Evolutionary conservation across 2,113 vertebrate genomes (phyloP).

Genomic region (Neotoma lepida): DNA sequence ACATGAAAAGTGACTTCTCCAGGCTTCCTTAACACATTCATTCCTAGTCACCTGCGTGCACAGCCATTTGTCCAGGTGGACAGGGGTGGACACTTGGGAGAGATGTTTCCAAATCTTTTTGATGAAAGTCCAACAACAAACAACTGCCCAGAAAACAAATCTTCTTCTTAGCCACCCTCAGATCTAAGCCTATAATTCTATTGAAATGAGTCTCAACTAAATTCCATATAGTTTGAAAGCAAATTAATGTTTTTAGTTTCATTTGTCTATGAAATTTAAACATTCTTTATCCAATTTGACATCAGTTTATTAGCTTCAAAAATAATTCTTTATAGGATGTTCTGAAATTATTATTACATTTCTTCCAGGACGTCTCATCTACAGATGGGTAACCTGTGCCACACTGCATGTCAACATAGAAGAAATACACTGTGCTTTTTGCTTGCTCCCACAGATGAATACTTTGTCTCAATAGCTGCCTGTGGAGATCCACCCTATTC

Average conservation of each 20-base stretch:
- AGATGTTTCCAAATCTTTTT: neutral
- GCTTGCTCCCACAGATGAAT: neutral
- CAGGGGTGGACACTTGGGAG: neutral
- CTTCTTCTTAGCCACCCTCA: neutral
- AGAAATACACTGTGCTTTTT: neutral
- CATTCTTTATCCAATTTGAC: constrained; percentile 6
- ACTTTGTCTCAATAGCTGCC: neutral
- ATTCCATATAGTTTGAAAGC: neutral
- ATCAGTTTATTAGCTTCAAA: neutral
- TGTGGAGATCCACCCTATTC: neutral
- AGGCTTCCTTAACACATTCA: neutral
- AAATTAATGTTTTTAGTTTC: neutral
- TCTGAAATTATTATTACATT: neutral
- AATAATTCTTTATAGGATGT: neutral
- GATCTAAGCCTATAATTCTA: neutral
- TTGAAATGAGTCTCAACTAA: neutral
- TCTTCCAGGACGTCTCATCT: neutral
- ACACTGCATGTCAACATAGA: neutral
- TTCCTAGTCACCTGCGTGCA: neutral
- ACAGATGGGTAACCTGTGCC: neutral
- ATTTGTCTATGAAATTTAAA: neutral
- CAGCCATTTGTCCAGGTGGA: neutral
- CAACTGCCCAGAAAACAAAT: constrained; percentile 20
- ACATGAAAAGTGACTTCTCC: neutral
- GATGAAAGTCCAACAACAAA: neutral